Conservation (phyloP, 2,113 vertebrate species). For the Antechinus flavipes region DNA sequence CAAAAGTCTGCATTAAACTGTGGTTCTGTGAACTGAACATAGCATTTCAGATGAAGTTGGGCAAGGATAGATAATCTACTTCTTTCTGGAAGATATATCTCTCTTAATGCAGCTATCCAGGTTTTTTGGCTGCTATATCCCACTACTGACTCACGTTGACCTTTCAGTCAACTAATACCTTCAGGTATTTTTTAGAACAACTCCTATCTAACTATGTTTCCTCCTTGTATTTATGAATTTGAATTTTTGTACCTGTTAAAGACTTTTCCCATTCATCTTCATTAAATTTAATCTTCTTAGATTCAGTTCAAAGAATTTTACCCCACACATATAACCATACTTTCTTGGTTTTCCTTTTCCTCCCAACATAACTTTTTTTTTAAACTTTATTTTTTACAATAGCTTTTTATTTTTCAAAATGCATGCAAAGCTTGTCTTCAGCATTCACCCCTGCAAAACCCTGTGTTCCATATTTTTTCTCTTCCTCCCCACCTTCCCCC, state of each 20-base stretch:
- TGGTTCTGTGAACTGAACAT: background rate
- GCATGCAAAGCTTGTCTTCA: too few species aligned
- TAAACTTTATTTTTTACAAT: too few species aligned
- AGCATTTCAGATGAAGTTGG: background rate
- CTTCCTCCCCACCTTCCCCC: too few species aligned
- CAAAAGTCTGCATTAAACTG: background rate
- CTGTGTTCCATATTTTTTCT: too few species aligned
- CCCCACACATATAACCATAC: background rate
- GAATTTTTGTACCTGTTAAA: background rate
- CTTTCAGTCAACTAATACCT: background rate
- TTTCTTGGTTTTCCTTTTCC: background rate
- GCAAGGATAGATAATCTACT: background rate
- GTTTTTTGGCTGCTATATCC: background rate
- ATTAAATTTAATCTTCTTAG: background rate
- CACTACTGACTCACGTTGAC: background rate
- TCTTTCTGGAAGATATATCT: background rate
- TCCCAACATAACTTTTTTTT: background rate
- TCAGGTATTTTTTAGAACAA: background rate
- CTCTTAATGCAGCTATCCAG: background rate
- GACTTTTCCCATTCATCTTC: background rate
- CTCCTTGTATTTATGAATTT: too few species aligned
- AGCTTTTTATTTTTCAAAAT: too few species aligned
- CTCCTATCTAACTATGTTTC: background rate
- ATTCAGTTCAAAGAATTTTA: background rate
- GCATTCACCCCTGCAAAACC: too few species aligned